Evolutionary conservation across 1,140 invertebrate species (phyloP).

Genomic region (Nebria ingens): DNA sequence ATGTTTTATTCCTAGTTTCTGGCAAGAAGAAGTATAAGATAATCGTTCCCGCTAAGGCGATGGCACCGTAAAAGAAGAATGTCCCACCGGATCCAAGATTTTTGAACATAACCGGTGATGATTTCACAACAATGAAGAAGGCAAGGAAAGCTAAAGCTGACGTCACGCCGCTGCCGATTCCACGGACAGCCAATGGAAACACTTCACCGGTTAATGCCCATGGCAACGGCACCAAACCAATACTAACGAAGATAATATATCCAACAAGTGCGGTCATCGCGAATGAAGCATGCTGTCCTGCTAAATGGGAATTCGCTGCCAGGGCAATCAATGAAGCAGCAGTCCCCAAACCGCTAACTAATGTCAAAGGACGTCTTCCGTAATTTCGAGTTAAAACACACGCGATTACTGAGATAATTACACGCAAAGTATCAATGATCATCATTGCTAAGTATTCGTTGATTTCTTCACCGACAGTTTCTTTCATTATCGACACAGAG

Average conservation of each 20-base stretch:
- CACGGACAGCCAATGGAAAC: constrained; percentile 44
- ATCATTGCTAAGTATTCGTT: constrained; percentile 51
- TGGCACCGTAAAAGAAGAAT: constrained; percentile 56
- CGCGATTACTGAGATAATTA: constrained; percentile 46
- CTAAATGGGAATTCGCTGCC: constrained; percentile 25
- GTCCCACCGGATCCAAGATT: constrained; percentile 45
- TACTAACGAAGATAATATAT: constrained; percentile 45
- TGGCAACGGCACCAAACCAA: constrained; percentile 52
- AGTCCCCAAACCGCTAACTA: constrained; percentile 47
- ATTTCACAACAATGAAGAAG: constrained; percentile 62
- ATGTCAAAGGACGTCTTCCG: constrained; percentile 42
- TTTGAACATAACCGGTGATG: constrained; percentile 48
- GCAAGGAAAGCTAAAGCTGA: constrained; percentile 51
- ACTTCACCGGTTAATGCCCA: constrained; percentile 60
- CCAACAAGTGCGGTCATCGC: constrained; percentile 41
- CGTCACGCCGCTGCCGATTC: constrained; percentile 49
- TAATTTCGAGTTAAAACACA: constrained; percentile 47
- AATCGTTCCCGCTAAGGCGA: constrained; percentile 51
- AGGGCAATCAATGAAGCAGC: constrained; percentile 41
- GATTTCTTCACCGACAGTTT: constrained; percentile 37
- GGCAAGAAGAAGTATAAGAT: constrained; percentile 58
- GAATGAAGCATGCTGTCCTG: constrained; percentile 28
- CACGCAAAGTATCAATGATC: constrained; percentile 54
- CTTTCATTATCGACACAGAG: constrained; percentile 49
- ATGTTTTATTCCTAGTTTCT: constrained; percentile 66